Evolutionary conservation across 2,888 invertebrate species (phyloP), one percentile per base, ranked within the genome.

Genomic region (Oligia fasciuncula): DNA sequence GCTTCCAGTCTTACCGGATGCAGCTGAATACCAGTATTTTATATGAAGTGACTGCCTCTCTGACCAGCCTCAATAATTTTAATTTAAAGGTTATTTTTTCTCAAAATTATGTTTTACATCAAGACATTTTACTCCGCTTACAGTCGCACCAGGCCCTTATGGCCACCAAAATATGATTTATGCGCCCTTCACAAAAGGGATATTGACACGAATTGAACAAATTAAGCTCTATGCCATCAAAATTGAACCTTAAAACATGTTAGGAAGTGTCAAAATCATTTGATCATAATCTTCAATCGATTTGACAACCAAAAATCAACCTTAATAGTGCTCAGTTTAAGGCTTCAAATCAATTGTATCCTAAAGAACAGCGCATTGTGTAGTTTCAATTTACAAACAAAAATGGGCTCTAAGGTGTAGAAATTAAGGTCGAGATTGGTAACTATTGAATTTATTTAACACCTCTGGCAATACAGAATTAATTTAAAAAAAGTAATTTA

Each of bases 91-190:
- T 57, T 9, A 19, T 54, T 19, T 51, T 17, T 29, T n/a, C 6
- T 57, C 35, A 66, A 49, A 17, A 46, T 17, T 13, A 17, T 17
- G 1, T 54, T 49, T 66, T 54, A 3, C 0, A 46, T 35, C 14
- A 19, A n/a, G 8, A 29, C 11, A n/a, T 57, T 49, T 17, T 2
- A 62, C 1, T 23, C 63, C 77, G 83, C 80, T 85, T 1, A 51
- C 81, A 69, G n/a, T 81, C 43, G 63, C 40, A 76, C 86, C 76
- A 29, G 1, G 23, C 17, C 86, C n/a, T 80, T 84, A 84, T 68
- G 40, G 14, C 11, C 29, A 72, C 73, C 63, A 76, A 85, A 85
- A 81, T 80, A 85, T 85, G 84, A 85, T 84, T 76, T 72, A 85
- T 81, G 40, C 49, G 73, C 76, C 68, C 86, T 79, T 77, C 77